phyloP scores from a whole-genome alignment of 2,888 invertebrate species.

The Melinopterus prodromus region DNA sequence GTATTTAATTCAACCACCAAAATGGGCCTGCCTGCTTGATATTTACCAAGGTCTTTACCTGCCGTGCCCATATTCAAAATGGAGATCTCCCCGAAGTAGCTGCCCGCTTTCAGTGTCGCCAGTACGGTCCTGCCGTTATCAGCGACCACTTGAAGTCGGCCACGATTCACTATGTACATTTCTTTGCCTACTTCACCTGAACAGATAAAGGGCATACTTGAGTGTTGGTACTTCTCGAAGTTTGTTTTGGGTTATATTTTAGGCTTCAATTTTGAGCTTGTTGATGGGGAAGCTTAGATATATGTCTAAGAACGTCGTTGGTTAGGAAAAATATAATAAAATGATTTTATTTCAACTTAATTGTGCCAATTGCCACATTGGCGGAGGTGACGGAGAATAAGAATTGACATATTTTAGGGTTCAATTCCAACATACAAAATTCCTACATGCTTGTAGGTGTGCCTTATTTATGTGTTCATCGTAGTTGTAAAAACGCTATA shows the following conservation, averaged over 20 bases:
- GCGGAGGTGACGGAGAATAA: no score
- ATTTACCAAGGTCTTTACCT: slow-evolving; percentile 97
- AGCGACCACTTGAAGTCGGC: slow-evolving; percentile 92
- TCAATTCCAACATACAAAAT: no score
- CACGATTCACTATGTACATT: slow-evolving; percentile 99
- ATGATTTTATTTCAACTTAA: no score
- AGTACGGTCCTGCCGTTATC: slow-evolving; percentile 96
- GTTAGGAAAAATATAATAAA: no score
- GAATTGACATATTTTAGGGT: no score
- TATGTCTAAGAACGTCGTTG: no score
- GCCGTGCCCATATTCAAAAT: slow-evolving; percentile 99
- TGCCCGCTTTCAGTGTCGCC: slow-evolving; percentile 97
- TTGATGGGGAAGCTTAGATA: neutral
- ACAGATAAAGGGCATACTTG: slow-evolving; percentile 44
- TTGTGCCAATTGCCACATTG: no score
- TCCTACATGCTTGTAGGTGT: no score
- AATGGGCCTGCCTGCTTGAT: slow-evolving; percentile 65
- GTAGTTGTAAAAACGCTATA: no score
- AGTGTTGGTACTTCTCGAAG: neutral
- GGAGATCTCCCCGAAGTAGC: slow-evolving; percentile 99
- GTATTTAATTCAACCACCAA: slow-evolving; percentile 42
- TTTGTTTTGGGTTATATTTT: neutral
- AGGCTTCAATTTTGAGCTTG: neutral
- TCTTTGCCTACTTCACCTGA: slow-evolving; percentile 98
- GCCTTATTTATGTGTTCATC: no score